These are phyloP conservation scores for Drosophila albomicans DNA, from an alignment of 1,140 invertebrate genomes.

Conservation along the genomic window DNA sequence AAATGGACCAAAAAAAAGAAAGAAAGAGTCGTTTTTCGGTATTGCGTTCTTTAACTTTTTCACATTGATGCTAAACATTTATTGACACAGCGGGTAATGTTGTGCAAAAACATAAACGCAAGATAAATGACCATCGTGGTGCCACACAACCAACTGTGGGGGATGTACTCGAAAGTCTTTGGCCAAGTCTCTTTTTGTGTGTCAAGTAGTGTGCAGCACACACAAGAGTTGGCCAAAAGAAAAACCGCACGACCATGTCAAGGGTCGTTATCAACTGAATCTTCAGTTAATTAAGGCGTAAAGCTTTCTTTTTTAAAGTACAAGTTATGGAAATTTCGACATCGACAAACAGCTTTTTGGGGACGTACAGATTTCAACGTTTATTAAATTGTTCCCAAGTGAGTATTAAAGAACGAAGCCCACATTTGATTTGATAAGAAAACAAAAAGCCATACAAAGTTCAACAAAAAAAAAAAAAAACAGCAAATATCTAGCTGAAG, in stretches of 20 bases:
- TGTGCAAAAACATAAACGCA: conserved; percentile 34
- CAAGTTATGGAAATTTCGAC: too few relatives aligned
- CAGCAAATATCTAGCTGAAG: background rate
- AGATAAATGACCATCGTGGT: conserved; percentile 57
- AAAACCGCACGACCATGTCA: conserved; percentile 30
- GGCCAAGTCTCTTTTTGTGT: conserved; percentile 33
- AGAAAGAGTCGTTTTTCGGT: conserved; percentile 41
- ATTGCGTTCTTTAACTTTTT: conserved; percentile 11
- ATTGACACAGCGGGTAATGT: conserved; percentile 36
- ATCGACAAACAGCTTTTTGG: background rate
- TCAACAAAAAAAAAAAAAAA: background rate
- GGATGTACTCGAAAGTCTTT: conserved; percentile 5
- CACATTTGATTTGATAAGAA: conserved; percentile 2
- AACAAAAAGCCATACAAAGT: conserved; percentile 2
- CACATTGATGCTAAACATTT: conserved; percentile 30
- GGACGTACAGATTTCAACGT: background rate
- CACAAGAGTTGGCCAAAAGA: conserved; percentile 32
- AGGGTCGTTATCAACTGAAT: conserved; percentile 35
- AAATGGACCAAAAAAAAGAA: conserved; percentile 36
- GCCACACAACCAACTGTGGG: conserved; percentile 5
- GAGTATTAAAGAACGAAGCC: conserved; percentile 9
- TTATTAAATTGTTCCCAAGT: background rate
- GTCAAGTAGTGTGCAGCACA: conserved; percentile 3
- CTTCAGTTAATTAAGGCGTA: conserved; percentile 61
- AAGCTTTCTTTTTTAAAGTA: too few relatives aligned